Percentiles rank a stretch among this genome's conserved stretches.
Conservation (phyloP, 2,113 vertebrate genomes). For the Delphinapterus leucas region DNA sequence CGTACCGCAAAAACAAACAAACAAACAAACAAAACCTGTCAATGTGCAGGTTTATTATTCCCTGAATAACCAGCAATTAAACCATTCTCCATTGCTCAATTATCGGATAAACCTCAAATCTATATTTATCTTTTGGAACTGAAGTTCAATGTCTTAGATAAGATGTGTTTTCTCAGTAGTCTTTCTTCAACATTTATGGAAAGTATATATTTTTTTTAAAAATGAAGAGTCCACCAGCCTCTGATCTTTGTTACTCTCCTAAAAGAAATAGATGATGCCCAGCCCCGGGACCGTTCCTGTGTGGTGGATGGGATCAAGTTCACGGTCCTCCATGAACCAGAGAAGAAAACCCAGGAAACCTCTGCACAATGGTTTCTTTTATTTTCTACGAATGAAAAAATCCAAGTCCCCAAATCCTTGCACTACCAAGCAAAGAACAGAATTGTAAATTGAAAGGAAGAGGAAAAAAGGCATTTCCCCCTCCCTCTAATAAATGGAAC, state of each 20-base stretch:
- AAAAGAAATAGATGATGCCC: not conserved
- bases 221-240: not conserved
- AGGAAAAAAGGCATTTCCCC: not conserved
- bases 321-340: not conserved
- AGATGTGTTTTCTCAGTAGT: conserved; percentile 6
- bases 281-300: not conserved
- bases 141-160: not conserved
- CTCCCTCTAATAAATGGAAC: not conserved
- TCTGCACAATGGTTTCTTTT: not conserved
- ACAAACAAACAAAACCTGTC: no score
- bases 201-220: not conserved
- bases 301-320: not conserved
- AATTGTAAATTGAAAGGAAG: not conserved
- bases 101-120: not conserved
- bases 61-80: not conserved
- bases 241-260: not conserved
- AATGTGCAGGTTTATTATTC: not conserved
- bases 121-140: not conserved
- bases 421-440: not conserved
- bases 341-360: not conserved
- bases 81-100: not conserved
- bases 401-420: not conserved
- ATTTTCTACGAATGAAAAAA: not conserved
- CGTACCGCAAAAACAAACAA: no score
- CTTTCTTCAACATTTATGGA: not conserved